Conservation (phyloP, 2,888 invertebrate genomes). For the Phengaris alcon region DNA sequence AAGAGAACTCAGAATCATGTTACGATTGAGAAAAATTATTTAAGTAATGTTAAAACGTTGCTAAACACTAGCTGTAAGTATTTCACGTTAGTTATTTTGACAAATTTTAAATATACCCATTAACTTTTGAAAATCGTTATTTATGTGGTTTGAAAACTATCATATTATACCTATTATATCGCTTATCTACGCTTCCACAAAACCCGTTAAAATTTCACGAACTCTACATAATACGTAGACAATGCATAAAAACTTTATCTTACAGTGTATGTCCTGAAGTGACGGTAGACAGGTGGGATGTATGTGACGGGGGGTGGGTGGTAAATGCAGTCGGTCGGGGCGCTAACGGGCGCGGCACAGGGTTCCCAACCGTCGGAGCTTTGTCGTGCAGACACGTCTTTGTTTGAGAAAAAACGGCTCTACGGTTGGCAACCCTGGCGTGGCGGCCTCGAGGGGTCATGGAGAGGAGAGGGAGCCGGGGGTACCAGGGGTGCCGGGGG, state of each 20-base stretch:
- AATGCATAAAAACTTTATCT: constrained; percentile 12
- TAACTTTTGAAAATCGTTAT: no score
- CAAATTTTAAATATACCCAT: no score
- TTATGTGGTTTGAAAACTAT: background rate
- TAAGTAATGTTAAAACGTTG: no score
- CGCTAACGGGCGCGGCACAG: constrained; percentile 69
- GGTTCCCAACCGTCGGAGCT: constrained; percentile 40
- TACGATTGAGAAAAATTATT: no score
- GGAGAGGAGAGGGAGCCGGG: background rate
- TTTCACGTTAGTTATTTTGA: no score
- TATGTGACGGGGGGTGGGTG: constrained; percentile 61
- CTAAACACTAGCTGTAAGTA: no score
- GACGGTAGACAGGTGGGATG: constrained; percentile 60
- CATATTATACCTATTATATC: background rate
- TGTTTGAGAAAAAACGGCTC: background rate
- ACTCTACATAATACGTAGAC: constrained; percentile 31
- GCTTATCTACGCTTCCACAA: background rate
- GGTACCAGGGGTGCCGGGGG: constrained; percentile 29
- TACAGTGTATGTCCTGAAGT: constrained; percentile 43
- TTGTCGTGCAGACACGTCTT: constrained; percentile 8
- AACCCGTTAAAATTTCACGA: constrained; percentile 23
- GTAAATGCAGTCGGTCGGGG: constrained; percentile 78
- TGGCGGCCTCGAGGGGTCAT: background rate
- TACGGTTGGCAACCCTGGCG: background rate
- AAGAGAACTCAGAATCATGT: no score